Conservation (phyloP, 2,888 invertebrate species). For the Cephus nigrinus region DNA sequence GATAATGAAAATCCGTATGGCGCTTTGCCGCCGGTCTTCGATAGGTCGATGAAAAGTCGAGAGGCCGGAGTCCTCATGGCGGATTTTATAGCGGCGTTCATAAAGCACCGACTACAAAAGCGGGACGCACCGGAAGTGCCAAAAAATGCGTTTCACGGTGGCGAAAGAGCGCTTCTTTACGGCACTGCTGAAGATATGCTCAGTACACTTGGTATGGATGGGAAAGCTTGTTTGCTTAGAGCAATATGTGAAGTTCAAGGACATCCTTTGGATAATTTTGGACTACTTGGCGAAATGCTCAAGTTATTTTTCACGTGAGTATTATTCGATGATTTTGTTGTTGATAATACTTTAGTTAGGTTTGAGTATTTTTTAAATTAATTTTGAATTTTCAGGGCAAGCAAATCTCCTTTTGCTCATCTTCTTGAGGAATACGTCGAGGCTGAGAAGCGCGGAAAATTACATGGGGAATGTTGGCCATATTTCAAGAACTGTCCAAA, state of each 20-base stretch:
- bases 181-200: slow-evolving; percentile 83
- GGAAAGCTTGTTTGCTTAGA: slow-evolving; percentile 83
- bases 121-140: slow-evolving; percentile 64
- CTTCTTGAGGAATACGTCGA: slow-evolving; percentile 81
- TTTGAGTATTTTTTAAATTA: not conserved
- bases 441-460: slow-evolving; percentile 81
- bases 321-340: not conserved
- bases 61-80: slow-evolving; percentile 78
- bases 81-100: slow-evolving; percentile 79
- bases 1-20: slow-evolving; percentile 90
- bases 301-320: slow-evolving; percentile 86
- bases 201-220: slow-evolving; percentile 83
- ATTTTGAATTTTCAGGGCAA: slow-evolving; percentile 72
- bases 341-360: not conserved
- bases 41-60: slow-evolving; percentile 78
- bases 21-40: slow-evolving; percentile 80
- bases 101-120: slow-evolving; percentile 73
- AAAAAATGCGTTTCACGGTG: slow-evolving; percentile 78
- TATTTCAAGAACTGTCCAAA: slow-evolving; percentile 86
- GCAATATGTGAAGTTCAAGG: slow-evolving; percentile 90
- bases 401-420: slow-evolving; percentile 82
- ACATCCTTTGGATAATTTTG: slow-evolving; percentile 80
- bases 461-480: slow-evolving; percentile 85
- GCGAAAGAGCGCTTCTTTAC: slow-evolving; percentile 84
- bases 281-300: slow-evolving; percentile 84